phyloP scores from a whole-genome alignment of 2,888 invertebrate genomes.

The Brachypterus glaber region DNA sequence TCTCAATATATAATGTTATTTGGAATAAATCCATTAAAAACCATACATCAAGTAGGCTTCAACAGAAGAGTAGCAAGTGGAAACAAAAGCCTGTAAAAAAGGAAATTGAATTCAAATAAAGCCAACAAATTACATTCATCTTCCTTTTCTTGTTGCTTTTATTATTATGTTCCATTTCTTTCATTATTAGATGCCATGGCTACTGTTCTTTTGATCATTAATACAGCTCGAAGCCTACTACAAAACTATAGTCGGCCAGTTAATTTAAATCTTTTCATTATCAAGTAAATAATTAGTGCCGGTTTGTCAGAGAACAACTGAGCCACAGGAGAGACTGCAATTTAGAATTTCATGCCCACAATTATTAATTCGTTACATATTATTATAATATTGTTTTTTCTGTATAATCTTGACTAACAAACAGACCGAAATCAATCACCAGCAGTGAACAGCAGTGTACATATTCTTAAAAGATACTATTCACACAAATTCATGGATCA shows the following conservation, averaged over 20 bases:
- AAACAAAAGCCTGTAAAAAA: constrained; percentile 10
- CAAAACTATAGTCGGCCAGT: constrained; percentile 23
- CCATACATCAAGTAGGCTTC: too few species aligned
- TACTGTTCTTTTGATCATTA: constrained; percentile 34
- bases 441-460: too few species aligned
- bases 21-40: too few species aligned
- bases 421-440: too few species aligned
- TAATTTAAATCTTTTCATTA: constrained; percentile 21
- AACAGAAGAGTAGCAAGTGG: neutral
- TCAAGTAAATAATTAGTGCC: constrained; percentile 30
- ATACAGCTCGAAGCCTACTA: constrained; percentile 28
- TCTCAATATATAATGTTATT: too few species aligned
- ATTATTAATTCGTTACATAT: constrained; percentile 41
- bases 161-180: too few species aligned
- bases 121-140: constrained; percentile 27
- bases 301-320: constrained; percentile 27
- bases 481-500: too few species aligned
- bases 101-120: constrained; percentile 26
- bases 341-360: constrained; percentile 40
- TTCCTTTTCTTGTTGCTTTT: constrained; percentile 19
- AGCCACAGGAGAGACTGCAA: constrained; percentile 32
- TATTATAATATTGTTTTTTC: constrained; percentile 18
- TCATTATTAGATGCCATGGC: too few species aligned
- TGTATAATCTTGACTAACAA: neutral
- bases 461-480: too few species aligned